These are phyloP conservation scores for Xiphorhynchus erythropygius DNA, from an alignment of 2,797 vertebrate species.

Conservation along the genomic window DNA sequence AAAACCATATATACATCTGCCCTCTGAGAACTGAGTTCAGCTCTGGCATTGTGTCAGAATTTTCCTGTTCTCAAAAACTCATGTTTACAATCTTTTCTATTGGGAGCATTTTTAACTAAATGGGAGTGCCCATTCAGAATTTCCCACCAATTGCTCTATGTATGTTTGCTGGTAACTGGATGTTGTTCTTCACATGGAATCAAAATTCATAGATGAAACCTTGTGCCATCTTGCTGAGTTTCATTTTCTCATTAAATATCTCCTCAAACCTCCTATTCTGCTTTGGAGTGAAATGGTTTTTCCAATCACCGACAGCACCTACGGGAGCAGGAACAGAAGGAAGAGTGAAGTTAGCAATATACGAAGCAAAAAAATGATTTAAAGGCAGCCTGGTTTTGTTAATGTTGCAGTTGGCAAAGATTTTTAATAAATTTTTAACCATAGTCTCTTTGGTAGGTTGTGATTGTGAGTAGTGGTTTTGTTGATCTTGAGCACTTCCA, in stretches of 20 bases:
- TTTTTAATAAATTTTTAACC: background rate
- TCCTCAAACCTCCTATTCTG: constrained; percentile 77
- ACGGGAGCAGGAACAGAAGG: background rate
- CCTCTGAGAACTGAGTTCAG: background rate
- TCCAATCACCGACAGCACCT: constrained; percentile 80
- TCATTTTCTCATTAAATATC: constrained; percentile 77
- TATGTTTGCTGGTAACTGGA: background rate
- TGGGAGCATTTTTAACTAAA: background rate
- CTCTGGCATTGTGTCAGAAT: background rate
- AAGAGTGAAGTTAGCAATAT: background rate
- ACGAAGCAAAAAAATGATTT: background rate
- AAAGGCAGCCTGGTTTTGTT: background rate
- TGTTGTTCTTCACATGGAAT: background rate
- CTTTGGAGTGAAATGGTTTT: constrained; percentile 79
- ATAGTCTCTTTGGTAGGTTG: background rate
- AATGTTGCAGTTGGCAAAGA: background rate
- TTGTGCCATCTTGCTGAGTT: constrained; percentile 74
- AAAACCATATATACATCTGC: background rate
- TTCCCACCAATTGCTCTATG: background rate
- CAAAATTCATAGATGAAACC: constrained; percentile 68
- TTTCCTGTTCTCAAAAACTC: background rate
- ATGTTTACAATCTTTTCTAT: background rate
- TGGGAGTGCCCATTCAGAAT: background rate
- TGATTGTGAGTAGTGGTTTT: background rate
- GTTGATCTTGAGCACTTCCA: background rate